Evolutionary conservation across 2,888 invertebrate genomes (phyloP).

Genomic region (Taphrorychus bicolor): DNA sequence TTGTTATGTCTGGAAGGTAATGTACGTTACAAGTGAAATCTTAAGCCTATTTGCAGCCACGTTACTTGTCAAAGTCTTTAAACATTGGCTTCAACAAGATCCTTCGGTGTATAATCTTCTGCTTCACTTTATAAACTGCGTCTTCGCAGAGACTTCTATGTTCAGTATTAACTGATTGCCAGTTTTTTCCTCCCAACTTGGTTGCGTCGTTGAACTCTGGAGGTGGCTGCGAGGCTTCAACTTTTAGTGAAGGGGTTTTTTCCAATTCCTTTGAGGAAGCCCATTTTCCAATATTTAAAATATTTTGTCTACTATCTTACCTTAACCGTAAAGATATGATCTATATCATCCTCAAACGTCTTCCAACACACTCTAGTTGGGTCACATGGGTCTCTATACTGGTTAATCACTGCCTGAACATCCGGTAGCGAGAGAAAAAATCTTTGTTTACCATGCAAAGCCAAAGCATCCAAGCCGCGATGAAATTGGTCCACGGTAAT

Average conservation of each 20-base stretch:
- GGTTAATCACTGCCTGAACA: constrained; percentile 67
- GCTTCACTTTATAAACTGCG: constrained; percentile 68
- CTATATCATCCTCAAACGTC: constrained; percentile 79
- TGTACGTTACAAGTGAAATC: too few species aligned
- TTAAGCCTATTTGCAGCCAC: too few species aligned
- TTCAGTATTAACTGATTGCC: constrained; percentile 56
- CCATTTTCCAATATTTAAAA: constrained; percentile 26
- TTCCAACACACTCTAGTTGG: constrained; percentile 74
- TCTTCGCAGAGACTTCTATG: constrained; percentile 62
- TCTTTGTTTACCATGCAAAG: constrained; percentile 66
- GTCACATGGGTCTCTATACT: constrained; percentile 78
- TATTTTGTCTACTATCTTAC: constrained; percentile 46
- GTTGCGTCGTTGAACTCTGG: constrained; percentile 61
- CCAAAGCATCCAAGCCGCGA: constrained; percentile 72
- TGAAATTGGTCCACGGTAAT: constrained; percentile 75
- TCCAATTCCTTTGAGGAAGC: too few species aligned
- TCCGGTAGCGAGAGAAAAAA: constrained; percentile 69
- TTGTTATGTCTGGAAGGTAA: constrained; percentile 66
- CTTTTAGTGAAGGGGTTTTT: constrained; percentile 68
- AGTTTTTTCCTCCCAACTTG: constrained; percentile 61
- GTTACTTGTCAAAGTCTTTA: constrained; percentile 67
- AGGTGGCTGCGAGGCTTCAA: constrained; percentile 63
- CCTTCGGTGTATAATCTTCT: constrained; percentile 67
- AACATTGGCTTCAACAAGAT: constrained; percentile 74
- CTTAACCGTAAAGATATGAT: constrained; percentile 65